These are phyloP conservation scores for Scrobipalpa atriplicella DNA, from an alignment of 2,888 invertebrate genomes.

Conservation along the genomic window DNA sequence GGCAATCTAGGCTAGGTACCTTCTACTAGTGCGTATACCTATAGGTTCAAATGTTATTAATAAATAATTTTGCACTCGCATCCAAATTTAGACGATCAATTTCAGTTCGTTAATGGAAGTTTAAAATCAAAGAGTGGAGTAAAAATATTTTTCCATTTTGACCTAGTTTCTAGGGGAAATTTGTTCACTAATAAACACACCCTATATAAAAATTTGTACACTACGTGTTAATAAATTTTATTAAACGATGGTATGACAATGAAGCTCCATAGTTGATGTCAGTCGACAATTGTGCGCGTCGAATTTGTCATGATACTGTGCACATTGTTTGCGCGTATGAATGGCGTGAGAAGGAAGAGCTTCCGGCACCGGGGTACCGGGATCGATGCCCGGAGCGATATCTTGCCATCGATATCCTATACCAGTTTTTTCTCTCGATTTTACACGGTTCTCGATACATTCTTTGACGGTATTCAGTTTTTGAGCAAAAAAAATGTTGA, in stretches of 20 bases:
- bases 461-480: conserved; percentile 33
- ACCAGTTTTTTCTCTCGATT: conserved; percentile 55
- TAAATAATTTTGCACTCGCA: no score
- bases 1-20: no score
- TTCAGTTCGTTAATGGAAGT: no score
- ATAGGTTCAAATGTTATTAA: no score
- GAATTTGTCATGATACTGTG: conserved; percentile 79
- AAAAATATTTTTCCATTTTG: no score
- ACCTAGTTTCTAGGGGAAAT: no score
- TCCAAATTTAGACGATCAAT: no score
- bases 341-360: conserved; percentile 75
- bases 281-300: conserved; percentile 67
- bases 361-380: conserved; percentile 59
- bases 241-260: conserved; percentile 67
- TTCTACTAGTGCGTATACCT: no score
- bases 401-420: conserved; percentile 71
- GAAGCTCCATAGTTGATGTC: conserved; percentile 60
- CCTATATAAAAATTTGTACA: conserved; percentile 35
- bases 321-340: conserved; percentile 64
- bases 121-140: no score
- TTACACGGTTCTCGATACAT: conserved; percentile 44
- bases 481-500: neutral
- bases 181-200: conserved; percentile 5
- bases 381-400: conserved; percentile 71
- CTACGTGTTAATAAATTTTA: conserved; percentile 63